phyloP scores from a whole-genome alignment of 2,888 invertebrate species.

The Drosophila parthenogenetica region DNA sequence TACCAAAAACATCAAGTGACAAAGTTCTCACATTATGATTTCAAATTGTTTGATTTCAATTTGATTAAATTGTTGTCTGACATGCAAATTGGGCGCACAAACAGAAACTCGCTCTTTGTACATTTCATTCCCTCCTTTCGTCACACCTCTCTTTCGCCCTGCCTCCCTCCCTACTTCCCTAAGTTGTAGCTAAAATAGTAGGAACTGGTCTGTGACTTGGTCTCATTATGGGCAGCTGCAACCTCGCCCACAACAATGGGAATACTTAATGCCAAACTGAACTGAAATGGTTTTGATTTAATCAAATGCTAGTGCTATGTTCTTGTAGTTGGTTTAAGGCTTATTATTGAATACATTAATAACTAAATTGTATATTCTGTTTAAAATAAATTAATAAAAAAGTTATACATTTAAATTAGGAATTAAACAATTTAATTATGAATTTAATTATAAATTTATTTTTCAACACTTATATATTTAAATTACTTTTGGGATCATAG shows the following conservation, averaged over 20 bases:
- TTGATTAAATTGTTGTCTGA: slow-evolving; percentile 81
- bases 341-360: slow-evolving; percentile 3
- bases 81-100: slow-evolving; percentile 79
- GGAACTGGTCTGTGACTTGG: slow-evolving; percentile 37
- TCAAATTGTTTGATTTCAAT: slow-evolving; percentile 82
- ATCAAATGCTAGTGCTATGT: neutral
- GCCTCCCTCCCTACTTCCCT: neutral
- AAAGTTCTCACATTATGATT: slow-evolving; percentile 83
- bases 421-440: too few relatives aligned
- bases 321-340: neutral
- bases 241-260: slow-evolving; percentile 21
- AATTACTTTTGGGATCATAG: too few relatives aligned
- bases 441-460: too few relatives aligned
- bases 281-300: slow-evolving; percentile 9
- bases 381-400: neutral
- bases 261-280: slow-evolving; percentile 32
- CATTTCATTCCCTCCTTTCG: neutral
- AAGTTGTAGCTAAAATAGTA: neutral
- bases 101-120: slow-evolving; percentile 4
- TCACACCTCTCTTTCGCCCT: too few relatives aligned
- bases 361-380: neutral
- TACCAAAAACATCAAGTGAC: slow-evolving; percentile 79
- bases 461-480: too few relatives aligned
- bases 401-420: too few relatives aligned
- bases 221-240: slow-evolving; percentile 54